phyloP scores from a whole-genome alignment of 2,888 invertebrate species.

The Heliconius sara region DNA sequence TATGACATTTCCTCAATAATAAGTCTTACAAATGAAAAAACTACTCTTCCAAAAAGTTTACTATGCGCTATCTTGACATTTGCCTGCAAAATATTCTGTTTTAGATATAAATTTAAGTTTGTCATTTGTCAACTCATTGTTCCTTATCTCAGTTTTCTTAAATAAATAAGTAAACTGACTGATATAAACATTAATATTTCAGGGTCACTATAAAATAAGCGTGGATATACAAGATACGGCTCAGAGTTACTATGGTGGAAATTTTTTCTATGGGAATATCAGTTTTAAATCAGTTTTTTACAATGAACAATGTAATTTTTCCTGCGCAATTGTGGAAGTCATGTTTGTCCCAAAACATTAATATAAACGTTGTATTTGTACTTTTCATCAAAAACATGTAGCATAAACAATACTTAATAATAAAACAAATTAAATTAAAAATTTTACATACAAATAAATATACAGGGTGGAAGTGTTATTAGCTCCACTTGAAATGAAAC shows the following conservation, averaged over 20 bases:
- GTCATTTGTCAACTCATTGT: background rate
- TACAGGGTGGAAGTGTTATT: too few relatives aligned
- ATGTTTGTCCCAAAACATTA: slow-evolving; percentile 54
- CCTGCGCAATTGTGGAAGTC: slow-evolving; percentile 56
- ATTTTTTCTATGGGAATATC: slow-evolving; percentile 60
- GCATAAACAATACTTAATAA: background rate
- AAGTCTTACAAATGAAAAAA: background rate
- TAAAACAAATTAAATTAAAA: background rate
- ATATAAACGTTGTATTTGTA: background rate
- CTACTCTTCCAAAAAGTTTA: background rate
- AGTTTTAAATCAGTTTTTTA: slow-evolving; percentile 57
- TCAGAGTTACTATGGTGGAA: slow-evolving; percentile 57
- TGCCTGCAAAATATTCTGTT: too few relatives aligned
- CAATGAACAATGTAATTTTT: slow-evolving; percentile 62
- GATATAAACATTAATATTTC: slow-evolving; percentile 42
- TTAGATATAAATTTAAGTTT: background rate
- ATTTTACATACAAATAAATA: too few relatives aligned
- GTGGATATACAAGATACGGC: slow-evolving; percentile 55
- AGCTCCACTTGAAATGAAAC: too few relatives aligned
- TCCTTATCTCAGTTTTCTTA: background rate
- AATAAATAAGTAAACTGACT: background rate
- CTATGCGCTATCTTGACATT: too few relatives aligned
- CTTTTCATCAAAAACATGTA: background rate
- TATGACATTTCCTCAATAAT: too few relatives aligned
- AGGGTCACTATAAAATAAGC: slow-evolving; percentile 56